A percentile compares a stretch with the other conserved stretches of the same genome.
Evolutionary conservation across 1,140 invertebrate species (phyloP).

Genomic region (Drosophila melanica): DNA sequence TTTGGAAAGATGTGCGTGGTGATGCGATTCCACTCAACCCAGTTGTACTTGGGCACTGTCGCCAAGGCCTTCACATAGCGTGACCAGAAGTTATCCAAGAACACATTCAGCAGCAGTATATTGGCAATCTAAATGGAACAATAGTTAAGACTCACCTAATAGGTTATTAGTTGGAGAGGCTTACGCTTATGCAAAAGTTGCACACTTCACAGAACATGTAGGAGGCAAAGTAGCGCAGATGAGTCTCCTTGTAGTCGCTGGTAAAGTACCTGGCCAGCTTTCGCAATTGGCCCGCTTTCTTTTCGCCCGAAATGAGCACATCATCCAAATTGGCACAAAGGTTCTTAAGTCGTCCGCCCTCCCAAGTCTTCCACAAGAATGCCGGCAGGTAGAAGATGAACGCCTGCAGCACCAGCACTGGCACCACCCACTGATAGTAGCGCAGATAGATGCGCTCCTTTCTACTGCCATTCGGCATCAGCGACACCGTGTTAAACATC

Average conservation of each 20-base stretch:
- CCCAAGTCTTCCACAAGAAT: constrained; percentile 91
- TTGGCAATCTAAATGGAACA: constrained; percentile 84
- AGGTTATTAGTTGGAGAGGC: constrained; percentile 40
- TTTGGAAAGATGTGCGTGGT: constrained; percentile 88
- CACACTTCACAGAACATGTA: constrained; percentile 90
- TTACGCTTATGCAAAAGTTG: constrained; percentile 89
- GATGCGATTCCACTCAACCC: constrained; percentile 85
- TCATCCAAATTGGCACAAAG: constrained; percentile 84
- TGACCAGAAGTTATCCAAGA: constrained; percentile 90
- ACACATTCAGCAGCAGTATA: constrained; percentile 88
- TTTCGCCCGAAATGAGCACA: constrained; percentile 72
- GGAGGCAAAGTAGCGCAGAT: constrained; percentile 88
- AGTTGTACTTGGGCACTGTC: constrained; percentile 83
- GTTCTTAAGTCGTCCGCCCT: constrained; percentile 87
- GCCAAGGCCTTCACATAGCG: constrained; percentile 88
- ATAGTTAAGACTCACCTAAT: no score
- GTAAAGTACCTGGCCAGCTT: constrained; percentile 85
- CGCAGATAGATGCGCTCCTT: constrained; percentile 86
- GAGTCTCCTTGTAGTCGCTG: constrained; percentile 85
- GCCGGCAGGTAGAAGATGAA: constrained; percentile 90
- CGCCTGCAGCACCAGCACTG: constrained; percentile 92
- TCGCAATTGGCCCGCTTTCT: constrained; percentile 85
- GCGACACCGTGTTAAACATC: constrained; percentile 32
- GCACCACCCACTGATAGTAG: constrained; percentile 96
- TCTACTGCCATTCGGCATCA: constrained; percentile 3